These are phyloP conservation scores for Sinocyclocheilus anophthalmus DNA, from an alignment of 2,113 vertebrate species.

Conservation along the genomic window DNA sequence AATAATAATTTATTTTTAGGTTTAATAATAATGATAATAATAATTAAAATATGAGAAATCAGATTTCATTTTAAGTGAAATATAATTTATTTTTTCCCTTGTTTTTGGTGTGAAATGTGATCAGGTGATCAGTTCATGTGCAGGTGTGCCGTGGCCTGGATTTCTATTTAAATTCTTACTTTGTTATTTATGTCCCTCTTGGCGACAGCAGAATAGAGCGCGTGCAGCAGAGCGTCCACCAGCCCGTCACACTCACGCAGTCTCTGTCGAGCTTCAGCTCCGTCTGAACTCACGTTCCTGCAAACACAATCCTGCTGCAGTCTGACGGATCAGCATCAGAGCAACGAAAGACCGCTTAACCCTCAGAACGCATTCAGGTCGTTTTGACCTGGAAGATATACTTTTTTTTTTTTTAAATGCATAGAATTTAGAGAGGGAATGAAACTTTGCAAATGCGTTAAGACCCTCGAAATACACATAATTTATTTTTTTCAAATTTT, in stretches of 20 bases:
- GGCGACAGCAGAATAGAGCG: conserved; percentile 89
- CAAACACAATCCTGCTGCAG: conserved; percentile 12
- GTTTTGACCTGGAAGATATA: no score
- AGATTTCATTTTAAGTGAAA: neutral
- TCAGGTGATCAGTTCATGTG: neutral
- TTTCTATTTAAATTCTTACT: conserved; percentile 69
- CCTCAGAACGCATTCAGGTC: neutral
- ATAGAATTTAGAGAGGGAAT: no score
- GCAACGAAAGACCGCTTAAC: neutral
- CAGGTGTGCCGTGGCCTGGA: neutral
- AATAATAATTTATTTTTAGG: no score
- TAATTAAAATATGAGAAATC: no score
- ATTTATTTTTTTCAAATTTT: no score
- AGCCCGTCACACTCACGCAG: conserved; percentile 92
- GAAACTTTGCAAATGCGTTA: no score
- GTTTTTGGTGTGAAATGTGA: neutral
- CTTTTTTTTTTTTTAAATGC: no score
- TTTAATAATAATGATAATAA: no score
- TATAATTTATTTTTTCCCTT: neutral
- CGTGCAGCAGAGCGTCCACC: conserved; percentile 92
- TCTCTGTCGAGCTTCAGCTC: conserved; percentile 91
- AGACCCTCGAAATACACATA: no score
- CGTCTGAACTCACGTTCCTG: conserved; percentile 97
- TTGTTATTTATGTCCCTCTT: conserved; percentile 97
- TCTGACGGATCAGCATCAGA: neutral